Evolutionary conservation across 1,140 invertebrate genomes (phyloP), one percentile per base, ranked within the genome.

Genomic region (Brachionus asplanchnoidis): DNA sequence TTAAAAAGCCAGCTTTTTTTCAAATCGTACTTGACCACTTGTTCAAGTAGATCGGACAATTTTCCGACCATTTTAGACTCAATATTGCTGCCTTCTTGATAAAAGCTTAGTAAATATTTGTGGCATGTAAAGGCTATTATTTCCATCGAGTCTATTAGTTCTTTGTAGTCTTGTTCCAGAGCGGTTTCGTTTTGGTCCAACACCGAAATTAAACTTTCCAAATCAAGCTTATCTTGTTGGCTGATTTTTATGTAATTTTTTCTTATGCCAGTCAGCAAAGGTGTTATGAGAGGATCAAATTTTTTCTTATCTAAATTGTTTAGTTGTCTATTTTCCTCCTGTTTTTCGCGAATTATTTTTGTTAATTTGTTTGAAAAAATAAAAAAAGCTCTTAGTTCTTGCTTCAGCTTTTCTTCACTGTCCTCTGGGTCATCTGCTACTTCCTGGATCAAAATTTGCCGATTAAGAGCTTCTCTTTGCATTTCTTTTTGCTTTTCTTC

Each of bases 81-180:
- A 12, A 26, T 32, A 2, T 77, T 12, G 12, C 50, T 7, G 12
- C 12, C 14, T 50, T 77, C 32, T 14, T 46, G 42, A 5, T 50
- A 77, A 12, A 77, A 77, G 11, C 73, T 77, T 11, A 50, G 20
- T 1, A 77, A 77, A 77, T 77, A 77, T 53, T 77, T 77, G 2
- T 77, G 17, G 42, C 73, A 77, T 11, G 23, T 32, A 28, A 50
- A 77, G 28, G 23, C 32, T 23, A 77, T 77, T 3, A 4, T 23
- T 50, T 77, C 73, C 11, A 77, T 26, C 32, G 20, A 50, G 1
- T 77, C 44, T n/a, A 77, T 77, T 46, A 77, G 11, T 12, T 77
- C 26, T 26, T 9, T 26, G 42, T 77, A 77, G 7, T 77, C 44
- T 6, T n/a, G 8, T 4, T 50, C 26, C 12, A 77, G 1, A 8